Evolutionary conservation across 1,140 invertebrate species (phyloP).

Genomic region (Octopus bimaculoides): DNA sequence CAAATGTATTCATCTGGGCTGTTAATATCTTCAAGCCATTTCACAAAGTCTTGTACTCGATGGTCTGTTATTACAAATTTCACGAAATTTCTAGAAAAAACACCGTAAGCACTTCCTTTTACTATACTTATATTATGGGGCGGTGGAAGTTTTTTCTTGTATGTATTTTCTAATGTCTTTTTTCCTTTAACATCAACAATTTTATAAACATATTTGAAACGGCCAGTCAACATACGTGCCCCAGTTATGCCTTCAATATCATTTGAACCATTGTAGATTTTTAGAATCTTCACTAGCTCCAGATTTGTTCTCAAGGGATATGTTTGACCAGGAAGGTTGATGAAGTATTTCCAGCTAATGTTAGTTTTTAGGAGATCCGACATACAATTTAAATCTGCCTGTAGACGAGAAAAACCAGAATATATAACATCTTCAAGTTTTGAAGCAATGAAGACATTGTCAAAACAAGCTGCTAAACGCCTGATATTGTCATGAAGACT

Average conservation of each 20-base stretch:
- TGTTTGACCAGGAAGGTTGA: constrained; percentile 37
- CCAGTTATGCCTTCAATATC: constrained; percentile 34
- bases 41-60: constrained; percentile 32
- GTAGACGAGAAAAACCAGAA: constrained; percentile 28
- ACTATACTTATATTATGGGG: constrained; percentile 42
- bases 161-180: constrained; percentile 20
- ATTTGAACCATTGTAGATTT: constrained; percentile 41
- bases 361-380: constrained; percentile 27
- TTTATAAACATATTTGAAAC: constrained; percentile 23
- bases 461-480: constrained; percentile 31
- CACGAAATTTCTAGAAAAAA: constrained; percentile 46
- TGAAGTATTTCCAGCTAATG: constrained; percentile 37
- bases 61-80: constrained; percentile 37
- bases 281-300: constrained; percentile 39
- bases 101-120: constrained; percentile 48
- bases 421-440: constrained; percentile 34
- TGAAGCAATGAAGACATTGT: constrained; percentile 39
- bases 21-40: constrained; percentile 38
- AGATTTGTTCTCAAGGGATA: constrained; percentile 40
- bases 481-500: constrained; percentile 22
- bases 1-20: constrained; percentile 54
- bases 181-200: neutral
- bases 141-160: constrained; percentile 25
- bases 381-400: constrained; percentile 45
- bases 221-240: constrained; percentile 4